Conservation (phyloP, 2,888 invertebrate species). For the Lutraria lutraria region DNA sequence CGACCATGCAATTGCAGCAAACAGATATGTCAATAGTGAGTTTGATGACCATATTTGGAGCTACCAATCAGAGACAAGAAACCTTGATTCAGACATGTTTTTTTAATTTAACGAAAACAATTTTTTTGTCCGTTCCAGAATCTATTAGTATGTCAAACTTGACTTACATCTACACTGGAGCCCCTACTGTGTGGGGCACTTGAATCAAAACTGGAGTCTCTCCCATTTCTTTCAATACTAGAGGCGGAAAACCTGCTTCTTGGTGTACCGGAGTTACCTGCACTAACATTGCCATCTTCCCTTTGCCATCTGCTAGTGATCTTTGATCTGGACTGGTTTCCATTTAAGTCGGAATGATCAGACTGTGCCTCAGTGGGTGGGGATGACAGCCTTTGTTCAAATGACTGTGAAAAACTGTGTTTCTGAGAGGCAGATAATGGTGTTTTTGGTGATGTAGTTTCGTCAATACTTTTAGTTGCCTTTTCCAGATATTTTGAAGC, state of each 20-base stretch:
- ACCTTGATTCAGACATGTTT: too few species aligned
- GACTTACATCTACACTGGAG: conserved; percentile 66
- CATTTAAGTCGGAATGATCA: conserved; percentile 26
- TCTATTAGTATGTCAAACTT: neutral
- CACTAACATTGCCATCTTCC: conserved; percentile 20
- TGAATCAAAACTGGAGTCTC: conserved; percentile 59
- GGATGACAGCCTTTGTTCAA: conserved; percentile 39
- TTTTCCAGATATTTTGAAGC: conserved; percentile 59
- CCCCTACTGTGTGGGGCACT: conserved; percentile 51
- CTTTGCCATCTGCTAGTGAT: conserved; percentile 65
- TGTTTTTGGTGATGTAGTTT: conserved; percentile 44
- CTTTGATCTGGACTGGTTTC: conserved; percentile 49
- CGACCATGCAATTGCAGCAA: too few species aligned
- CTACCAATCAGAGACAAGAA: too few species aligned
- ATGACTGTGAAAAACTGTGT: conserved; percentile 33
- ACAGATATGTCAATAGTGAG: too few species aligned
- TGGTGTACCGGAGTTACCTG: neutral
- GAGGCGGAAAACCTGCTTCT: neutral
- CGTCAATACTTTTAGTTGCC: conserved; percentile 58
- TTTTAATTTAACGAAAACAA: too few species aligned
- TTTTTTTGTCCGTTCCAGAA: too few species aligned
- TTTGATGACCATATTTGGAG: too few species aligned
- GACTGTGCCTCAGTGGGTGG: conserved; percentile 57
- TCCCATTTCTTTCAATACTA: conserved; percentile 43
- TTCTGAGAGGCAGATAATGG: conserved; percentile 9